Base-by-base conservation (phyloP, 1,140 invertebrate genomes). In the Druon quercuslanigerum region DNA sequence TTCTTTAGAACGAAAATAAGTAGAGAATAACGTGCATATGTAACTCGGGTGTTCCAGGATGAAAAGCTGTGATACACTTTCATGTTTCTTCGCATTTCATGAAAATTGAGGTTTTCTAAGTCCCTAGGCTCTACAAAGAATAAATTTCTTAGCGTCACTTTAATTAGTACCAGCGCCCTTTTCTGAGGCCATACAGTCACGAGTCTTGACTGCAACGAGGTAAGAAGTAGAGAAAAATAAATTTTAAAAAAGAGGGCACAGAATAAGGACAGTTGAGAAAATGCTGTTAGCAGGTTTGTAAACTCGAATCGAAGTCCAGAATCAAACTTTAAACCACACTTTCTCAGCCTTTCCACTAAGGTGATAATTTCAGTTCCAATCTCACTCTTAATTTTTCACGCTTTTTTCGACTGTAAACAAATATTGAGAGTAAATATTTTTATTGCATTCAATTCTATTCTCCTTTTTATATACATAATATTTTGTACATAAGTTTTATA, bases 191-290 rank as follows among this genome's bases (percentile, higher is more conserved):
- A 13, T 66, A 66, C 60, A 66, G 12, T 17, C 60, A 14, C 33
- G 60, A 66, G 60, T 46, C 60, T 66, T 66, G 60, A 66, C 60
- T 66, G 4, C 60, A 66, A 66, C 60, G 25, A 66, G 60, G 60
- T 66, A 66, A 66, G 60, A 66, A 66, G 60, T 40, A 66, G 14
- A 66, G 11, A 40, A 66, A 9, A 46, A 66, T 9, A 57, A 25
- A 25, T 14, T 8, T n/a, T n/a, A n/a, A 57, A 25, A 57, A 25
- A 66, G 9, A 46, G 40, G 40, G 40, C 40, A 46, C 7, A 7
- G 7, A 1, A 46, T 8, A 46, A 17, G 17, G 52, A 54, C 52
- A 17, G 52, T n/a, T 19, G 52, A 54, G 13, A 54, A n/a, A 54
- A 54, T 54, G n/a, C 52, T 19, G 52, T 19, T 54, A 19, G 17